Conservation (phyloP, 2,113 vertebrate species). For the Sapajus apella region DNA sequence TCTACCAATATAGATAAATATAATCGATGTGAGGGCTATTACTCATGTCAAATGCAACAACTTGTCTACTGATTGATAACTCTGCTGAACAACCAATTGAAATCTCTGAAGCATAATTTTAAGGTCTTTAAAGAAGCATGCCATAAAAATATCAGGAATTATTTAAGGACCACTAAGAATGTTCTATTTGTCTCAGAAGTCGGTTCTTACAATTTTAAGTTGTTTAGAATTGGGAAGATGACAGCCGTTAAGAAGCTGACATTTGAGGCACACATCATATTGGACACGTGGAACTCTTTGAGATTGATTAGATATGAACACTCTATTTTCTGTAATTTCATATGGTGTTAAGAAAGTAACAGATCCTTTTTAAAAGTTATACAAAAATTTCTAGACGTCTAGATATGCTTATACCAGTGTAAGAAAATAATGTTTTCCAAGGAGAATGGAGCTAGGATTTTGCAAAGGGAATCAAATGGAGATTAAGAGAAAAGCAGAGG, state of each 20-base stretch:
- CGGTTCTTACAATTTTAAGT: background rate
- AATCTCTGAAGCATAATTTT: background rate
- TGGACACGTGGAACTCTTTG: background rate
- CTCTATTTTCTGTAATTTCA: background rate
- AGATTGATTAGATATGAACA: background rate
- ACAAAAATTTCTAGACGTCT: background rate
- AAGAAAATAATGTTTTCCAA: background rate
- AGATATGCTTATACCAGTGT: background rate
- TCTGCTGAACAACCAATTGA: background rate
- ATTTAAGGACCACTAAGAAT: background rate
- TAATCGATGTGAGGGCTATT: background rate
- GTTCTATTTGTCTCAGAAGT: background rate
- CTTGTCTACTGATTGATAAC: background rate
- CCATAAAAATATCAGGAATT: background rate
- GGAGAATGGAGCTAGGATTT: background rate
- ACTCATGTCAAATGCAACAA: background rate
- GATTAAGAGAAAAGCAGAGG: background rate
- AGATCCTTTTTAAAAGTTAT: background rate
- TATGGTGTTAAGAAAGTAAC: background rate
- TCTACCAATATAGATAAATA: background rate
- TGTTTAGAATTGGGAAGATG: background rate
- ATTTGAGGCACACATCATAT: background rate
- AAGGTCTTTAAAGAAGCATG: background rate
- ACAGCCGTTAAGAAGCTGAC: background rate
- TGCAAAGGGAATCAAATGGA: background rate